Evolutionary conservation across 2,888 invertebrate species (phyloP).

Genomic region (Cyrtodaria siliqua): DNA sequence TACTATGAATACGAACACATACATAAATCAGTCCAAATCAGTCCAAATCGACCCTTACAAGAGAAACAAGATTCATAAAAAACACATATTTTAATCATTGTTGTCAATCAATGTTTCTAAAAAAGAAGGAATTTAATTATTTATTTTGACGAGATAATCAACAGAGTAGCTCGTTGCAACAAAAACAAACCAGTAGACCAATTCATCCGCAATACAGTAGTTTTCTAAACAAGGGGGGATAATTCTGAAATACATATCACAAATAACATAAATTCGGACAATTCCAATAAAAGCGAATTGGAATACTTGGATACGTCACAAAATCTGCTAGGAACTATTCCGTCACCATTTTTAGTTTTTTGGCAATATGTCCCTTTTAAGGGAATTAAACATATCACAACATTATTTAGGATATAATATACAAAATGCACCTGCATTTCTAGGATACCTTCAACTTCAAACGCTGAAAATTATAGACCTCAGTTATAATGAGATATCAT

Average conservation of each 20-base stretch:
- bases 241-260: too few relatives aligned
- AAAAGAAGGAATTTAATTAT: background rate
- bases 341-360: slow-evolving; percentile 3
- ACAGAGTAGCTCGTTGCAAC: too few relatives aligned
- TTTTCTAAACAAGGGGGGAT: too few relatives aligned
- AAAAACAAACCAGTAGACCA: too few relatives aligned
- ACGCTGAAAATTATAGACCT: slow-evolving; percentile 16
- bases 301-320: slow-evolving; percentile 26
- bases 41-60: background rate
- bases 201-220: too few relatives aligned
- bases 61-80: background rate
- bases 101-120: slow-evolving; percentile 5
- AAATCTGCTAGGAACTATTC: slow-evolving; percentile 3
- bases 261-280: background rate
- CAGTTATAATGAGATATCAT: slow-evolving; percentile 12
- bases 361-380: background rate
- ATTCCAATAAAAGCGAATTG: background rate
- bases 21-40: too few relatives aligned
- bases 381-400: slow-evolving; percentile 15
- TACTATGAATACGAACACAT: too few relatives aligned
- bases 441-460: background rate
- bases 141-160: slow-evolving; percentile 2
- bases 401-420: slow-evolving; percentile 19
- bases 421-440: background rate
- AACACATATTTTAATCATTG: too few relatives aligned